Evolutionary conservation across 2,113 vertebrate genomes (phyloP), one percentile per base, ranked within the genome.

Genomic region (Caloenas nicobarica): DNA sequence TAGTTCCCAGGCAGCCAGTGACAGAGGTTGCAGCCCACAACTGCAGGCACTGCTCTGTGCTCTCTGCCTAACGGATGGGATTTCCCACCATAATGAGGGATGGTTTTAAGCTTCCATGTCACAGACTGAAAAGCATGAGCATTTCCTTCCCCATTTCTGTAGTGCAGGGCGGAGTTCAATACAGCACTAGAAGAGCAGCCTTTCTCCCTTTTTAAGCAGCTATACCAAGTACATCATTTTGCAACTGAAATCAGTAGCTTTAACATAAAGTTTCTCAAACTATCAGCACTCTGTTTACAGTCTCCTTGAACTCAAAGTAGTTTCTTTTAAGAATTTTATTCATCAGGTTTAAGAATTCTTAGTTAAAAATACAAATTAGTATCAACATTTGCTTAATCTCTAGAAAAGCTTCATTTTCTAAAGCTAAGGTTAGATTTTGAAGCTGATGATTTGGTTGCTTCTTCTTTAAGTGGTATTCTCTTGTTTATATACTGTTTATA

Each of bases 41-140:
- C 33, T 81, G 17, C n/a, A 16, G 23, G 23, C 33, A 11, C 19
- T 6, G 9, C 34, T 70, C 28, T 31, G 1, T 0, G 0, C 5
- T 34, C 33, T 70, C 44, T 24, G 18, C 26, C 13, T 9, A 24
- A 36, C 0, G 0, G 33, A 16, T 38, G 51, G 89, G 65, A 81
- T 85, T 84, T 93, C 71, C 69, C 40, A 19, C 42, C 19, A 2
- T 6, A 58, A n/a, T 0, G 0, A 84, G 66, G 42, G 38, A 23
- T 36, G 31, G 17, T 3, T 87, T 51, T 23, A 57, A 19, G 36
- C 34, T 89, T 77, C 65, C 3, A 1, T n/a, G 19, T 33, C 36
- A 48, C 26, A 54, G 44, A 34, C 21, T 29, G n/a, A 54, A 50
- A 74, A 64, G 60, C 7, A 4, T 0, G 22, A 79, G 19, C 6